These are phyloP conservation scores for Ferdinandea cuprea DNA, from an alignment of 2,888 invertebrate genomes.

Conservation along the genomic window DNA sequence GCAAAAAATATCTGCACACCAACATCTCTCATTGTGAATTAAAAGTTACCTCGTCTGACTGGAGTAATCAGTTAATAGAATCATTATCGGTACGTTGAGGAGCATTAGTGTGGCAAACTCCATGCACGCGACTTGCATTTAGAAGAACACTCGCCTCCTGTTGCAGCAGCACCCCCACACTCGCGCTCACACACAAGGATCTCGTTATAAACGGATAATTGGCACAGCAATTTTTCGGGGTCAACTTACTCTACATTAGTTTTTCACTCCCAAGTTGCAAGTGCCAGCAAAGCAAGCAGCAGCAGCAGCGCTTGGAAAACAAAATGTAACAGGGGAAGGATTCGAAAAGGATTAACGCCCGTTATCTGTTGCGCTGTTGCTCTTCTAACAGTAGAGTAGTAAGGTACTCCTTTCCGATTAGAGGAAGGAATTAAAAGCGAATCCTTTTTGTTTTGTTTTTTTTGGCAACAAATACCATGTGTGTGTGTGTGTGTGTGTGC, in stretches of 20 bases:
- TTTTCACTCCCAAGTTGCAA: slow-evolving; percentile 48
- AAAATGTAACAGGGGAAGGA: neutral
- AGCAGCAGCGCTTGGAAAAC: neutral
- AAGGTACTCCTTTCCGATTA: slow-evolving; percentile 49
- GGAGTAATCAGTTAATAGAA: slow-evolving; percentile 74
- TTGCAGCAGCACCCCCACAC: slow-evolving; percentile 19
- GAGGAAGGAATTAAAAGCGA: slow-evolving; percentile 66
- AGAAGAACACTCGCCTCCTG: slow-evolving; percentile 28
- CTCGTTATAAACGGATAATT: slow-evolving; percentile 64
- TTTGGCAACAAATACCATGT: slow-evolving; percentile 48
- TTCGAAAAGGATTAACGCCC: slow-evolving; percentile 60
- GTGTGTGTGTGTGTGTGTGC: slow-evolving; percentile 12
- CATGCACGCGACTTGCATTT: slow-evolving; percentile 72
- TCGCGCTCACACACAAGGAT: slow-evolving; percentile 17
- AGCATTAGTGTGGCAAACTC: slow-evolving; percentile 61
- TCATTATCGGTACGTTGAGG: slow-evolving; percentile 67
- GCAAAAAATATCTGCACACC: slow-evolving; percentile 37
- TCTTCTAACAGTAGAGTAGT: slow-evolving; percentile 34
- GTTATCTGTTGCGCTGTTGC: slow-evolving; percentile 72
- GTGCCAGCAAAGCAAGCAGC: too few relatives aligned
- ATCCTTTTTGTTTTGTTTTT: too few relatives aligned
- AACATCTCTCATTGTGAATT: slow-evolving; percentile 36
- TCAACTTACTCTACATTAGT: slow-evolving; percentile 80
- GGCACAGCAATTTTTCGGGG: slow-evolving; percentile 71
- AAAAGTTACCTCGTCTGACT: slow-evolving; percentile 67